Evolutionary conservation across 2,888 invertebrate genomes (phyloP).

Genomic region (Drosophila tripunctata): DNA sequence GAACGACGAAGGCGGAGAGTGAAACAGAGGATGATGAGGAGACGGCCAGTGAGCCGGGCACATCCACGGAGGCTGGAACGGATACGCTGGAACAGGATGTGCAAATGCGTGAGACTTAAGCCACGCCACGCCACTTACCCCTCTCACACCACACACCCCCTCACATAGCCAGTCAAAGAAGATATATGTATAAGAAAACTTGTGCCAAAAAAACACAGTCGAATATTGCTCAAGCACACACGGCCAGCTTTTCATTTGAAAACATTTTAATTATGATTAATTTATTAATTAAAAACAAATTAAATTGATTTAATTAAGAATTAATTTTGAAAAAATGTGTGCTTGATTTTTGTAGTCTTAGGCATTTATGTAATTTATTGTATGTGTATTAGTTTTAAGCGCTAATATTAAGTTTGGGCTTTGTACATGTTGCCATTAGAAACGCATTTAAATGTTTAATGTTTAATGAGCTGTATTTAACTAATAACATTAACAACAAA

Average conservation of each 20-base stretch:
- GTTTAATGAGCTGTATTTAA: conserved; percentile 50
- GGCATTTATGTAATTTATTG: conserved; percentile 57
- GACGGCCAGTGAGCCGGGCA: conserved; percentile 59
- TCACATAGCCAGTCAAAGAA: conserved; percentile 71
- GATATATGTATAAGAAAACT: conserved; percentile 53
- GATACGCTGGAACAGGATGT: conserved; percentile 63
- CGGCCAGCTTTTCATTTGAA: conserved; percentile 32
- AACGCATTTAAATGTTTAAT: conserved; percentile 67
- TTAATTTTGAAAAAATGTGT: conserved; percentile 27
- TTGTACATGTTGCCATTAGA: conserved; percentile 79
- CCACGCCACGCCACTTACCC: neutral
- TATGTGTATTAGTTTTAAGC: conserved; percentile 47
- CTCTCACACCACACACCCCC: neutral
- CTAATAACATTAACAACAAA: conserved; percentile 22
- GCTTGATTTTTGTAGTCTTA: conserved; percentile 57
- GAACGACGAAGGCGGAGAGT: conserved; percentile 49
- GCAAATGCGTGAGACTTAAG: conserved; percentile 76
- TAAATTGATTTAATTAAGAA: neutral
- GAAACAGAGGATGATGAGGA: conserved; percentile 67
- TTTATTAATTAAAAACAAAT: neutral
- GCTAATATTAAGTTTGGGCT: conserved; percentile 66
- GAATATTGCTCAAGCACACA: conserved; percentile 76
- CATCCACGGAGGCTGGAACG: conserved; percentile 53
- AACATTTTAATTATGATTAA: conserved; percentile 14
- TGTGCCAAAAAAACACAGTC: conserved; percentile 78